Evolutionary conservation across 2,888 invertebrate genomes (phyloP), one percentile per base, ranked within the genome.

Genomic region (Lampropteryx suffumata): DNA sequence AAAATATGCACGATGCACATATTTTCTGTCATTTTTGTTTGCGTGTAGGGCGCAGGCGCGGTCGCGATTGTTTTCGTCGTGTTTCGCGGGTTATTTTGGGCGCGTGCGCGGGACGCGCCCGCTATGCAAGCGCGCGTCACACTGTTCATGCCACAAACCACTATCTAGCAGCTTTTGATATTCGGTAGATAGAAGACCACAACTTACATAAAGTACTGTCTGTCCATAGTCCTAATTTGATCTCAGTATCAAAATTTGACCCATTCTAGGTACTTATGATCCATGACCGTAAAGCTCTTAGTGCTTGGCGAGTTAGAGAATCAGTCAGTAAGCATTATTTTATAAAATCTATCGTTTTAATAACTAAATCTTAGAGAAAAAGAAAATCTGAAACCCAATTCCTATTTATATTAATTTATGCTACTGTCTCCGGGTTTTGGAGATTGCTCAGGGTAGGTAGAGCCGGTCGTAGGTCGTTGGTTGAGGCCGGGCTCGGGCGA

Each of bases 41-140:
- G 73, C 73, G 75, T 72, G 82, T n/a, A 80, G 83, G 76, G 79
- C 79, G 77, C 82, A 76, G 71, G 79, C 79, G 76, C 83, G 79
- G 75, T 75, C 75, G 72, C 80, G 81, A 88, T 89, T 88, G 89
- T 90, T 90, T 90, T 90, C 87, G 85, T 90, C 82, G 88, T 88
- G 83, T 89, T 88, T 82, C 81, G 84, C 79, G 76, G 83, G 81
- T 85, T 86, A 88, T 89, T 88, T 89, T 75, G 78, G 76, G 71
- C 80, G 76, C 66, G 67, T 75, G 81, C 74, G n/a, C 24, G 24
- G 17, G 27, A 79, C 75, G 82, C 76, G 75, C 73, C 77, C 29
- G 76, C 82, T 82, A 65, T 76, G 80, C 77, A 73, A 71, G 75
- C 79, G 78, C 82, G 79, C 81, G 71, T 76, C 76, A 71, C 67